These are phyloP conservation scores for Anser brachyrhynchus DNA, from an alignment of 2,113 vertebrate species.

Conservation along the genomic window DNA sequence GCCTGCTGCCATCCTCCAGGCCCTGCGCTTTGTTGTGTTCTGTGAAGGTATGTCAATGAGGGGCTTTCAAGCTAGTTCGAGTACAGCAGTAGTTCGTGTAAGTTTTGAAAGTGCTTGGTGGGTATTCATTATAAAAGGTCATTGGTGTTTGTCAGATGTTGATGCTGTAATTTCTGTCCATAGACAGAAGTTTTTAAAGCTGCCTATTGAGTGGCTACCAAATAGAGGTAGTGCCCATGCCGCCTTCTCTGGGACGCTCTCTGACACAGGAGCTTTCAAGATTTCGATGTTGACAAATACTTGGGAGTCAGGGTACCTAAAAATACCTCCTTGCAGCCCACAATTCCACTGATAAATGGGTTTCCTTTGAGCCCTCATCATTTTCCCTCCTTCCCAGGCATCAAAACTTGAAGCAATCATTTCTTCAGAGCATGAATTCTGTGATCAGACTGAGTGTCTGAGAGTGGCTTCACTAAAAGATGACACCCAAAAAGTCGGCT, in stretches of 20 bases:
- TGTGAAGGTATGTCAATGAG: background rate
- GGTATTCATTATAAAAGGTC: background rate
- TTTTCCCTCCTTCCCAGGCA: background rate
- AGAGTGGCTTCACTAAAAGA: background rate
- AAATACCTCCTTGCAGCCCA: background rate
- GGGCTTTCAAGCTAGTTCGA: background rate
- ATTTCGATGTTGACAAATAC: background rate
- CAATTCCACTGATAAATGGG: background rate
- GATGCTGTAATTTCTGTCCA: background rate
- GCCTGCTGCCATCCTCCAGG: background rate
- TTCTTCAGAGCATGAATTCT: background rate
- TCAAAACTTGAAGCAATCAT: background rate
- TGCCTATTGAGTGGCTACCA: background rate
- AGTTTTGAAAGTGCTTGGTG: background rate
- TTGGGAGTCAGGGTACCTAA: background rate
- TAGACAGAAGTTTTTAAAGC: background rate
- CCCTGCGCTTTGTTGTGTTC: background rate
- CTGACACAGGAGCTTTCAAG: background rate
- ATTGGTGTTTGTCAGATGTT: background rate
- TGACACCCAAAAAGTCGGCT: background rate
- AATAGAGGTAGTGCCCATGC: background rate
- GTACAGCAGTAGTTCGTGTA: background rate
- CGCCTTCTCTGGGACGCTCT: background rate
- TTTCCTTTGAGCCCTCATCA: background rate
- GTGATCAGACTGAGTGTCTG: background rate